These are phyloP conservation scores for Balaenoptera acutorostrata DNA, from an alignment of 2,113 vertebrate species.

Conservation along the genomic window DNA sequence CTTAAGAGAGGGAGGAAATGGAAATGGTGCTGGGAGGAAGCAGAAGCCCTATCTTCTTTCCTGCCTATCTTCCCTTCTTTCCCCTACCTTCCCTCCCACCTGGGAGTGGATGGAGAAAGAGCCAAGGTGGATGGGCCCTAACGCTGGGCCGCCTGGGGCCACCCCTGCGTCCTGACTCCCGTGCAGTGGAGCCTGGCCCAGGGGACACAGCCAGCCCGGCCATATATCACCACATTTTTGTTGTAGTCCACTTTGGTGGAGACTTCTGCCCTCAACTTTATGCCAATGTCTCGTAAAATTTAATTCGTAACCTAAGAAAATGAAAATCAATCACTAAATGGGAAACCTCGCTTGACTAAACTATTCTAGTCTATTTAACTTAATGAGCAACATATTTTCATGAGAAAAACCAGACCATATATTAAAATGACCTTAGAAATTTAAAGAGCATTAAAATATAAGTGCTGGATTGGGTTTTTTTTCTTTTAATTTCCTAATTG, in stretches of 20 bases:
- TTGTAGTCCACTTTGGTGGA: neutral
- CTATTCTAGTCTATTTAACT: neutral
- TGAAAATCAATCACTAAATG: neutral
- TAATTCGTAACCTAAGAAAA: neutral
- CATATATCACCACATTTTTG: neutral
- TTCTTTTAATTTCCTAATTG: neutral
- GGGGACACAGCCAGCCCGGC: neutral
- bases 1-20: neutral
- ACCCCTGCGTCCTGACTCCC: neutral
- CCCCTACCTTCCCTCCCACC: no score
- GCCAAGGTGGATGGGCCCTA: neutral
- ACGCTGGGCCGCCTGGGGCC: accelerated
- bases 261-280: neutral
- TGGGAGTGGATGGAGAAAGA: neutral
- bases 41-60: accelerated
- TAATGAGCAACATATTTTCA: neutral
- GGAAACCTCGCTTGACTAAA: neutral
- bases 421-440: neutral
- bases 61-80: neutral
- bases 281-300: neutral
- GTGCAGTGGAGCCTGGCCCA: accelerated
- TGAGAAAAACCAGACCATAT: neutral
- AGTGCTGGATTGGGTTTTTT: neutral
- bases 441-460: neutral
- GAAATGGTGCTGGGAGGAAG: neutral